phyloP scores from a whole-genome alignment of 2,113 vertebrate genomes.

The Colistium nudipinnis region DNA sequence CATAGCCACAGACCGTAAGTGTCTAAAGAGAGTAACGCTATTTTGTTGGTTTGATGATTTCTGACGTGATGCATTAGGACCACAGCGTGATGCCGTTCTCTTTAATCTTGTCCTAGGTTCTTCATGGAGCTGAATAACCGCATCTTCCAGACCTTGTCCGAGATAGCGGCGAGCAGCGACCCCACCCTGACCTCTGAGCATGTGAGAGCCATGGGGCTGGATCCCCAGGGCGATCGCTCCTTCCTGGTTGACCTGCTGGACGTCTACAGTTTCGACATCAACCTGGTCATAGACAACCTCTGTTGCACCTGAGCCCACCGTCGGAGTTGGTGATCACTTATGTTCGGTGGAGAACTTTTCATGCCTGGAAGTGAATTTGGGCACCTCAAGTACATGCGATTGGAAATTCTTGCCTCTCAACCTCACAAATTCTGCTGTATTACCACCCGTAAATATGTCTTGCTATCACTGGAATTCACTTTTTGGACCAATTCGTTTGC shows the following conservation, averaged over 20 bases:
- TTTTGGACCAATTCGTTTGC: conserved; percentile 40
- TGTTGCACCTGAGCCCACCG: conserved; percentile 88
- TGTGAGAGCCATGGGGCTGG: conserved; percentile 94
- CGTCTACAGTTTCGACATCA: conserved; percentile 93
- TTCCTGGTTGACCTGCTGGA: conserved; percentile 96
- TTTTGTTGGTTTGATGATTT: neutral
- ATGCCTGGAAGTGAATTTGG: conserved; percentile 4
- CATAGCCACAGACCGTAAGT: neutral
- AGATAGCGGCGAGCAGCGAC: conserved; percentile 90
- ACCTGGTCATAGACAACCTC: conserved; percentile 95
- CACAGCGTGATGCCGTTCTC: neutral
- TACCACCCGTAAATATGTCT: neutral
- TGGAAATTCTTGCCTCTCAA: neutral
- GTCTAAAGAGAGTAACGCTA: neutral
- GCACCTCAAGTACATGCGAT: conserved; percentile 11
- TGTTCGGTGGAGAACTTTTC: neutral
- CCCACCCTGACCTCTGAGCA: conserved; percentile 94
- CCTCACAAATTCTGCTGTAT: conserved; percentile 17
- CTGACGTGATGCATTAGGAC: neutral
- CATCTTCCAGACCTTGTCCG: conserved; percentile 95
- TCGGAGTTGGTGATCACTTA: neutral
- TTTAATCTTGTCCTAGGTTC: conserved; percentile 82
- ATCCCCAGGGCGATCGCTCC: conserved; percentile 92
- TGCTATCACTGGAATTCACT: conserved; percentile 17
- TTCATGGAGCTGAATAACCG: conserved; percentile 99